These are phyloP conservation scores for Danio albolineatus DNA, from an alignment of 2,797 vertebrate species.

Conservation along the genomic window DNA sequence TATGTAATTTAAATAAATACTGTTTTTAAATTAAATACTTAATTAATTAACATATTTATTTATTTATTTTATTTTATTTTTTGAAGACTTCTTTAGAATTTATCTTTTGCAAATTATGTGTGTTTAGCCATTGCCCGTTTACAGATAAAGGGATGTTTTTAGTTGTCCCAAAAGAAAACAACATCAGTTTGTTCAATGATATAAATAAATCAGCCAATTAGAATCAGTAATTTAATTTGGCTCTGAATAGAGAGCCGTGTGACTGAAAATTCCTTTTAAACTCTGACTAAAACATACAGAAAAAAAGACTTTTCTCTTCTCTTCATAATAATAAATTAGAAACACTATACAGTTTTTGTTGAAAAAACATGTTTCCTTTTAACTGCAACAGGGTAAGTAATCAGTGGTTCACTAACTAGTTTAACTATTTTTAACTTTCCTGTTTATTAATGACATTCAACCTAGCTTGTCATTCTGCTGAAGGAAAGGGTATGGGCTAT, in stretches of 20 bases:
- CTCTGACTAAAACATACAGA: background rate
- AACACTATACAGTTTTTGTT: background rate
- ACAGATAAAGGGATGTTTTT: slow-evolving; percentile 1
- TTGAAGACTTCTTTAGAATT: background rate
- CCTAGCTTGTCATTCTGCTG: background rate
- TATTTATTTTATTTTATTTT: background rate
- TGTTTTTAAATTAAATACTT: too few species aligned
- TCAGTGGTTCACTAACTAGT: background rate
- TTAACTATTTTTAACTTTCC: background rate
- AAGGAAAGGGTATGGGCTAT: background rate
- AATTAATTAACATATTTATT: background rate
- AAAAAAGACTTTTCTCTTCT: background rate
- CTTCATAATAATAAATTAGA: background rate
- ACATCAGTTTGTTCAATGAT: background rate
- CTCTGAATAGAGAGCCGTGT: background rate
- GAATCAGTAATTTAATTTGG: slow-evolving; percentile 7
- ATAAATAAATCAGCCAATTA: slow-evolving; percentile 9
- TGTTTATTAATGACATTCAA: background rate
- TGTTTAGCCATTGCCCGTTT: background rate
- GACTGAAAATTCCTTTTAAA: background rate
- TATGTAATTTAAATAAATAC: background rate
- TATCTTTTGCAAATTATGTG: background rate
- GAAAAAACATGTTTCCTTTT: background rate
- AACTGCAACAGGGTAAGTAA: background rate
- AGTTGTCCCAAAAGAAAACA: slow-evolving; percentile 1